Percentiles rank a stretch among this genome's conserved stretches.
Conservation (phyloP, 1,140 invertebrate species). For the Drosophila yakuba region DNA sequence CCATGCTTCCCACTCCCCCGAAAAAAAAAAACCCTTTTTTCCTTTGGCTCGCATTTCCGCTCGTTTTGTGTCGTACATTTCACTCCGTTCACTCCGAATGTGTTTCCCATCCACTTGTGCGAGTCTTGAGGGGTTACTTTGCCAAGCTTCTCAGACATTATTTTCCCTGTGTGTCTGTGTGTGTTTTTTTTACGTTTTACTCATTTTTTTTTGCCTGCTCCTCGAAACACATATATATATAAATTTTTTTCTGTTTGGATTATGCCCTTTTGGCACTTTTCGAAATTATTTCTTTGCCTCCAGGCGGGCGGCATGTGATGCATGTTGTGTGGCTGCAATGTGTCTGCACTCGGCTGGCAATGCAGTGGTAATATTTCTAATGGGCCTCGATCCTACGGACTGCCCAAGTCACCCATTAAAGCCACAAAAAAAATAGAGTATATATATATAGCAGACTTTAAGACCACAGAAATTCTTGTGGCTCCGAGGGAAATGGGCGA, state of each 20-base stretch:
- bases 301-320: constrained; percentile 26
- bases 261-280: constrained; percentile 82
- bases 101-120: constrained; percentile 66
- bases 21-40: neutral
- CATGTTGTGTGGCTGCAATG: constrained; percentile 46
- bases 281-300: constrained; percentile 73
- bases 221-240: constrained; percentile 1
- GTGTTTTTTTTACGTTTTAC: constrained; percentile 21
- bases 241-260: constrained; percentile 42
- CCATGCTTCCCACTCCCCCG: neutral
- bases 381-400: constrained; percentile 31
- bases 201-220: constrained; percentile 24
- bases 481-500: constrained; percentile 58
- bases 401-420: constrained; percentile 19
- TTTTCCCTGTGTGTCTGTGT: constrained; percentile 30
- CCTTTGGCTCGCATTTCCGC: constrained; percentile 68
- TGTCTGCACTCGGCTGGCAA: constrained; percentile 36
- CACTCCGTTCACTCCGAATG: constrained; percentile 58
- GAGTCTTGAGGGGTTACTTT: constrained; percentile 75
- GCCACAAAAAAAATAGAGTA: neutral
- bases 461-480: constrained; percentile 25
- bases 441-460: constrained; percentile 22
- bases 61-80: constrained; percentile 66
- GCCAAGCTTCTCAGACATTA: constrained; percentile 66
- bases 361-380: constrained; percentile 71